A percentile compares a stretch with the other conserved stretches of the same genome.
Conservation (phyloP, 2,797 vertebrate species). For the Crax fasciolata region DNA sequence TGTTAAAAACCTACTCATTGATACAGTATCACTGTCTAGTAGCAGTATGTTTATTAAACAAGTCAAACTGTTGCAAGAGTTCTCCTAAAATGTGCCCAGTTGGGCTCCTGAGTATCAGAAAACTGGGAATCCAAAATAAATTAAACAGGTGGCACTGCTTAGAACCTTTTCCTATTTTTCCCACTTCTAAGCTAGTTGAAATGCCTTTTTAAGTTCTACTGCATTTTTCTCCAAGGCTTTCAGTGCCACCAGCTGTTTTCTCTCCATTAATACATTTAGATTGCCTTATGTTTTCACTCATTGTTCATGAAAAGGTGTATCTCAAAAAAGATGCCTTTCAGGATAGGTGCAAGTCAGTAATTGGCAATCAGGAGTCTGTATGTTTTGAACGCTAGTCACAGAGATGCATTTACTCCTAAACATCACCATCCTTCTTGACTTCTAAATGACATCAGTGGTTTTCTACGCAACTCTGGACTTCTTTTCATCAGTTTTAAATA, state of each 20-base stretch:
- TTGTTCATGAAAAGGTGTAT: neutral
- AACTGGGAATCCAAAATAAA: neutral
- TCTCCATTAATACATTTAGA: slow-evolving; percentile 32
- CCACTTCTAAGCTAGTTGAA: neutral
- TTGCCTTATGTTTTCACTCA: neutral
- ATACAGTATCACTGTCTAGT: neutral
- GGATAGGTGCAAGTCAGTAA: neutral
- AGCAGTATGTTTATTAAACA: neutral
- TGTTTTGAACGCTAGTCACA: neutral
- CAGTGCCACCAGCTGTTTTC: slow-evolving; percentile 37
- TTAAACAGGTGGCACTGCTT: slow-evolving; percentile 15
- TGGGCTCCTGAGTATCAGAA: neutral
- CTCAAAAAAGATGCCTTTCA: neutral
- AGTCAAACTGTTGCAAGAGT: neutral
- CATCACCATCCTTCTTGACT: neutral
- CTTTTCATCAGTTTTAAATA: neutral
- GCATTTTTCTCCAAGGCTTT: slow-evolving; percentile 20
- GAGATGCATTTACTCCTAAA: neutral
- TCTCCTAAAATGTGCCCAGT: neutral
- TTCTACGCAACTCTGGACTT: neutral
- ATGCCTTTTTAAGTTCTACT: neutral
- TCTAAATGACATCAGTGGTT: neutral
- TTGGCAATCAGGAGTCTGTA: neutral
- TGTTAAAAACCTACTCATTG: neutral
- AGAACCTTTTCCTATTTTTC: neutral